Evolutionary conservation across 2,113 vertebrate species (phyloP).

Genomic region (Toxostoma redivivum): DNA sequence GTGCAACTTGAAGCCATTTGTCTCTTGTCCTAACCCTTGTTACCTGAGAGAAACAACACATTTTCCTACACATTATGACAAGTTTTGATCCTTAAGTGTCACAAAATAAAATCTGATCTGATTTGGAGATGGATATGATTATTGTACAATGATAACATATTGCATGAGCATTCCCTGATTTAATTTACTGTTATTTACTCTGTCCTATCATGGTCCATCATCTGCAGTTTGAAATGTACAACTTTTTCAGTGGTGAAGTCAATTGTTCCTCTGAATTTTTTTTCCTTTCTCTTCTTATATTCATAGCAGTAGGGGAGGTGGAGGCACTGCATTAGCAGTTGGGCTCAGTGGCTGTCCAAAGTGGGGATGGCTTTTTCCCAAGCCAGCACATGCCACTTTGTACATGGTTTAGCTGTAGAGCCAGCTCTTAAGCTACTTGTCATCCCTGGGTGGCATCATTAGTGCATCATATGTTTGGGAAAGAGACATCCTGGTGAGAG

Average conservation of each 20-base stretch:
- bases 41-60: not conserved
- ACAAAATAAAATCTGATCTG: not conserved
- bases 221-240: not conserved
- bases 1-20: not conserved
- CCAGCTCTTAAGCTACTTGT: conserved; percentile 60
- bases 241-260: not conserved
- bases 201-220: not conserved
- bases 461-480: conserved; percentile 55
- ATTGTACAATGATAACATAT: not conserved
- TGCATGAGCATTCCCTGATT: not conserved
- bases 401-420: not conserved
- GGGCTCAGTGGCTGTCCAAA: not conserved
- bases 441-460: conserved; percentile 52
- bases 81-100: not conserved
- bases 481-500: conserved; percentile 1
- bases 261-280: not conserved
- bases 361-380: conserved; percentile 47
- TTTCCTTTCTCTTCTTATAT: not conserved
- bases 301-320: not conserved
- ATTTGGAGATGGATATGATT: not conserved
- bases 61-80: not conserved
- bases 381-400: not conserved
- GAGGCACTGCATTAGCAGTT: not conserved
- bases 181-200: not conserved
- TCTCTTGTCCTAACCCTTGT: not conserved